A percentile compares a stretch with the other conserved stretches of the same genome.
Evolutionary conservation across 2,888 invertebrate genomes (phyloP).

Genomic region (Rhingia campestris): DNA sequence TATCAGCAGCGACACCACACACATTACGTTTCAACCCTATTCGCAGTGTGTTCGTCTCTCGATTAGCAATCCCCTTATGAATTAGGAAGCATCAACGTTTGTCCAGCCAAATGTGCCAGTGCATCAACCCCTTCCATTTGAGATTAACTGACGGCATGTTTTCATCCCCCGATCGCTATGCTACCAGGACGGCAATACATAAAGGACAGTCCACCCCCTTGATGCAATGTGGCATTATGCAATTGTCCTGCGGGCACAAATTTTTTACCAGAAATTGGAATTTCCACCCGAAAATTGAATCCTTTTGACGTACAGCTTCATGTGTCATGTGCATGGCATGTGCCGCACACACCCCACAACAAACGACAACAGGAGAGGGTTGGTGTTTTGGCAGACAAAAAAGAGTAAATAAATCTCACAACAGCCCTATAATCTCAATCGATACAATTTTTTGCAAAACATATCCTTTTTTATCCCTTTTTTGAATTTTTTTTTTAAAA

Average conservation of each 20-base stretch:
- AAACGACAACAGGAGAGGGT: conserved; percentile 62
- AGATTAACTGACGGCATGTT: conserved; percentile 19
- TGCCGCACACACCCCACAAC: conserved; percentile 66
- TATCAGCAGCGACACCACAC: conserved; percentile 40
- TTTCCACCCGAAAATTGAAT: conserved; percentile 63
- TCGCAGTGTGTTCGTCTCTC: neutral
- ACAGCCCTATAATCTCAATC: conserved; percentile 69
- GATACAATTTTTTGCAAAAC: conserved; percentile 65
- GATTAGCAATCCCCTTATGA: conserved; percentile 46
- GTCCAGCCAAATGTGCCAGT: conserved; percentile 26
- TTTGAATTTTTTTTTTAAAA: conserved; percentile 38
- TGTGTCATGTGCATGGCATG: conserved; percentile 72
- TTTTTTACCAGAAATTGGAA: conserved; percentile 50
- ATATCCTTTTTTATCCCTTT: conserved; percentile 44
- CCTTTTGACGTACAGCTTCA: conserved; percentile 59
- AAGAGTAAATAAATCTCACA: conserved; percentile 64
- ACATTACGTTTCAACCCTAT: conserved; percentile 36
- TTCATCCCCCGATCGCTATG: conserved; percentile 22
- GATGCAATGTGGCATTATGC: conserved; percentile 56
- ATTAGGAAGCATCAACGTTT: conserved; percentile 17
- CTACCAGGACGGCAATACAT: neutral
- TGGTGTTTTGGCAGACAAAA: conserved; percentile 53
- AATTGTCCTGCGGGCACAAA: conserved; percentile 67
- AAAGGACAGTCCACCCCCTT: conserved; percentile 49
- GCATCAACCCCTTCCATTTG: conserved; percentile 36